phyloP scores from a whole-genome alignment of 1,140 invertebrate genomes.

The Orussus abietinus region DNA sequence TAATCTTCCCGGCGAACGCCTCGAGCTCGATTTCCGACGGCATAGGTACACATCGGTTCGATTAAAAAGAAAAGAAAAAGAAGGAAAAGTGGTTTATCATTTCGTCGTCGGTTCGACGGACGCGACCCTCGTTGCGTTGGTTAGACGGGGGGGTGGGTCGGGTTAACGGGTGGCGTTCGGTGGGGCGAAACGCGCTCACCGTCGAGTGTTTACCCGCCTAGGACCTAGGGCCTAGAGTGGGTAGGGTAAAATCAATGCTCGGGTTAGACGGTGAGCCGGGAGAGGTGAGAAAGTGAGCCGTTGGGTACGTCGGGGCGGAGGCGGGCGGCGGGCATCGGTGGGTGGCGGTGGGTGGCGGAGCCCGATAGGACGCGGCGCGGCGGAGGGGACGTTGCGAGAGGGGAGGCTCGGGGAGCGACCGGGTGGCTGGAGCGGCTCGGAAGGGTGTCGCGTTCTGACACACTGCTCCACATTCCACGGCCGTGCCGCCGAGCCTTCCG shows the following conservation, averaged over 20 bases:
- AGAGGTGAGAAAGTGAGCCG: slow-evolving; percentile 15
- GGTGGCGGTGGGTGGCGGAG: slow-evolving; percentile 12
- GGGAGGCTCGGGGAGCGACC: slow-evolving; percentile 19
- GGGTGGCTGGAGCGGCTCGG: slow-evolving; percentile 24
- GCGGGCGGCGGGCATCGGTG: slow-evolving; percentile 3
- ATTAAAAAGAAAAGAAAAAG: not conserved
- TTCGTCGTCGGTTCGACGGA: too few species aligned
- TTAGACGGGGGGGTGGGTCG: too few species aligned
- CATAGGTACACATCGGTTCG: not conserved
- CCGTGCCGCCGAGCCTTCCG: slow-evolving; percentile 19
- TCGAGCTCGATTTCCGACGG: not conserved
- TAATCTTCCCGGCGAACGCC: too few species aligned
- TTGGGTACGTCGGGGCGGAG: slow-evolving; percentile 14
- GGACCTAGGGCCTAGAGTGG: slow-evolving; percentile 14
- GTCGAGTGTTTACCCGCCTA: slow-evolving; percentile 25
- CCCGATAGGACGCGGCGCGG: not conserved
- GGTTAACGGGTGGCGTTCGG: slow-evolving; percentile 1
- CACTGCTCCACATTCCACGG: slow-evolving; percentile 46
- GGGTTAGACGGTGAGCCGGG: slow-evolving; percentile 17
- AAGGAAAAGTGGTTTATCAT: not conserved
- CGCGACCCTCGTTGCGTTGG: too few species aligned
- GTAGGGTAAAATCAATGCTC: slow-evolving; percentile 32
- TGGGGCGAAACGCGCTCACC: slow-evolving; percentile 3
- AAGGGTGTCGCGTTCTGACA: slow-evolving; percentile 45
- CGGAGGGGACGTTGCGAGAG: slow-evolving; percentile 18